Conservation (phyloP, 2,797 vertebrate genomes). For the Trachops cirrhosus region DNA sequence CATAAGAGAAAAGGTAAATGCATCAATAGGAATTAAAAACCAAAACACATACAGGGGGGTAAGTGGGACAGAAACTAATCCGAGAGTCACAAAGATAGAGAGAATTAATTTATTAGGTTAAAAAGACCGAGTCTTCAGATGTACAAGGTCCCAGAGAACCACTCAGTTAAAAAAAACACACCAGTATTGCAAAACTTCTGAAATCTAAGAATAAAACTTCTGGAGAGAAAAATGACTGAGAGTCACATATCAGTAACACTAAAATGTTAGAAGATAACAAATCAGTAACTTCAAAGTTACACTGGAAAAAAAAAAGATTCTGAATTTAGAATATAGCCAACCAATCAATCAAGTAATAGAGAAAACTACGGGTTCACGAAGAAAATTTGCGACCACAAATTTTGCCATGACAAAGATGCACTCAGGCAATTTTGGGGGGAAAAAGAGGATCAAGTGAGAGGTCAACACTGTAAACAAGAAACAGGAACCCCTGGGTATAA, state of each 20-base stretch:
- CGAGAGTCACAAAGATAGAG: not conserved
- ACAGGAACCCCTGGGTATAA: not conserved
- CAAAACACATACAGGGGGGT: not conserved
- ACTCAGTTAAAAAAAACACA: not conserved
- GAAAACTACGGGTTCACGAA: not conserved
- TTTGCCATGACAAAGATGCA: not conserved
- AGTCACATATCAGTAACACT: not conserved
- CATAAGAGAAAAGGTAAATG: not conserved
- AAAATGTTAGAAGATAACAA: not conserved
- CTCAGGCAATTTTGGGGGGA: not conserved
- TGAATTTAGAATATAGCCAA: not conserved
- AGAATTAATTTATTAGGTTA: not conserved
- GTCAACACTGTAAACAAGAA: not conserved
- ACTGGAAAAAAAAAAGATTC: not conserved
- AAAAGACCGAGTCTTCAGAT: not conserved
- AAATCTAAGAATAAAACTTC: slow-evolving; percentile 2
- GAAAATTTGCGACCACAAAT: not conserved
- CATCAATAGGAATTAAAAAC: not conserved
- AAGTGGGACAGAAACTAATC: not conserved
- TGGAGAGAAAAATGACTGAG: not conserved
- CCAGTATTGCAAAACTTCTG: not conserved
- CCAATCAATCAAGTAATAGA: not conserved
- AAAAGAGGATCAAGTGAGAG: not conserved
- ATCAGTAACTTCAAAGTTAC: not conserved
- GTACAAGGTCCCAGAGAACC: not conserved